Base-by-base conservation (phyloP, 2,113 vertebrate genomes). In the Hemichromis elongatus region DNA sequence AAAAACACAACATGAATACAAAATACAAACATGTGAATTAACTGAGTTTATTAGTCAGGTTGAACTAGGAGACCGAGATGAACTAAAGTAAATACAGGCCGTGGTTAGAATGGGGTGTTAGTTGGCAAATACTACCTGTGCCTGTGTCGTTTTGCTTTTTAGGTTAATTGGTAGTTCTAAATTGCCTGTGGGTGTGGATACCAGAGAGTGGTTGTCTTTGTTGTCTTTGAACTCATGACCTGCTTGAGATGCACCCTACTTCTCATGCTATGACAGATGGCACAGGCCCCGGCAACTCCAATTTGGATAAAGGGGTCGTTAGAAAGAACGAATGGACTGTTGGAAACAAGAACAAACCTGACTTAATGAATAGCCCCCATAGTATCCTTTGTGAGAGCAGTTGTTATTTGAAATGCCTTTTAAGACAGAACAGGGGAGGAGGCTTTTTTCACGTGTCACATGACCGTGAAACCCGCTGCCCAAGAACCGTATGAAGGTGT, bases 351-450 rank as follows among this genome's bases (percentile, higher is more conserved):
- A 63, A n/a, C 1, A 12, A 63, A 5, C 10, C 6, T n/a, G 19
- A 66, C 37, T 63, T 37, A 35, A 66, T 40, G 37, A 45, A 70
- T 45, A 5, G 1, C 63, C 19, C 21, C n/a, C n/a, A n/a, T 16
- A 42, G 63, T 1, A 1, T 68, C 21, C n/a, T 68, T 6, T 42
- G 19, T 42, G 35, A 42, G 35, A 68, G n/a, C 37, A 0, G 0
- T 0, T 42, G 37, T 0, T 6, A 68, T 68, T 5, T 42, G 35
- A 42, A 42, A 42, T 66, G n/a, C 0, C 35, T 1, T 66, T 66
- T 9, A 66, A 40, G 33, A 3, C 19, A 66, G 61, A 40, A 7
- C 61, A 66, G 19, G 4, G 0, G 1, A 42, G 3, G 13, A 24
- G 13, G 7, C 63, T 42, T 0, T 26, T 45, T 42, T 66, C 61